phyloP scores from a whole-genome alignment of 1,140 invertebrate species.

The Ceratosolen solmsi region DNA sequence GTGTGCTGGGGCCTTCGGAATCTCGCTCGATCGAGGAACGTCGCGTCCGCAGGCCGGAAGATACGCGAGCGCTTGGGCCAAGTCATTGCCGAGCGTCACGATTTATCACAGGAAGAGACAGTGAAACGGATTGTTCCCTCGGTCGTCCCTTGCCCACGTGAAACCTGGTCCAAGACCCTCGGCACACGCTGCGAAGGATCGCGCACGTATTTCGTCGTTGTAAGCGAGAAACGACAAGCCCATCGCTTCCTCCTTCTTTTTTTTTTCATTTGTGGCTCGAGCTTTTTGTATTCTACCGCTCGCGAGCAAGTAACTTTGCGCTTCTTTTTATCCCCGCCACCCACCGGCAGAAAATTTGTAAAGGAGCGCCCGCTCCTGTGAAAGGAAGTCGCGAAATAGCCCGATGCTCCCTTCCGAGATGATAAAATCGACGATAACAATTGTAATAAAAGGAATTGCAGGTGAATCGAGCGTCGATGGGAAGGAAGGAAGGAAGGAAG shows the following conservation, averaged over 20 bases:
- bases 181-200: conserved; percentile 51
- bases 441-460: conserved; percentile 58
- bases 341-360: conserved; percentile 10
- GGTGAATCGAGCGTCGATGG: not conserved
- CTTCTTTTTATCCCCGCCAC: not conserved
- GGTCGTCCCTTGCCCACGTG: conserved; percentile 48
- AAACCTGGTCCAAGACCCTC: too few relatives aligned
- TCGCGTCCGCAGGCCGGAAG: conserved; percentile 19
- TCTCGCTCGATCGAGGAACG: conserved; percentile 40
- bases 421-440: too few relatives aligned
- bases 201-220: conserved; percentile 51
- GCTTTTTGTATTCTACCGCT: not conserved
- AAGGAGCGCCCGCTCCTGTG: not conserved
- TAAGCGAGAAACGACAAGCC: not conserved
- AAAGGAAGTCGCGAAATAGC: conserved; percentile 29
- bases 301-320: not conserved
- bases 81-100: conserved; percentile 59
- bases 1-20: too few relatives aligned
- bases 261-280: not conserved
- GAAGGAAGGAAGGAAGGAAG: not conserved
- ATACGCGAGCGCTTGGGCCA: conserved; percentile 52
- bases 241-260: not conserved
- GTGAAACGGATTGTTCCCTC: conserved; percentile 65
- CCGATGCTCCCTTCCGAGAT: not conserved
- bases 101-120: conserved; percentile 65